phyloP scores from a whole-genome alignment of 2,888 invertebrate species.

The Athetis lepigone region DNA sequence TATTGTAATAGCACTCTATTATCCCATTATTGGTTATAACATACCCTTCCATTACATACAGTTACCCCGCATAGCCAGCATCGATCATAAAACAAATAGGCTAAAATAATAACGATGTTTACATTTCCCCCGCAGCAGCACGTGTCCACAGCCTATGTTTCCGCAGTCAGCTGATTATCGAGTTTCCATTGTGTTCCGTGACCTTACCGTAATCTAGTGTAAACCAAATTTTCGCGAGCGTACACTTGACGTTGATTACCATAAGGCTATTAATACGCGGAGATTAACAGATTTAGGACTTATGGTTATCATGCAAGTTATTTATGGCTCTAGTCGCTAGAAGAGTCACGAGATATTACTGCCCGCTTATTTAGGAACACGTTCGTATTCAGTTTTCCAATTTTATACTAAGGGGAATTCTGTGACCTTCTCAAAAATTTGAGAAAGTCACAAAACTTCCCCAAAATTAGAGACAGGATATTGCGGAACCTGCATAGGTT shows the following conservation, averaged over 20 bases:
- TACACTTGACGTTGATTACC: conserved; percentile 37
- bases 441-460: no score
- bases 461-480: no score
- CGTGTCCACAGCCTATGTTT: conserved; percentile 23
- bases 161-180: conserved; percentile 34
- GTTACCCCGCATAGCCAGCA: neutral
- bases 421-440: no score
- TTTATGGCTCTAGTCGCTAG: conserved; percentile 21
- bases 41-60: no score
- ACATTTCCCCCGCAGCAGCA: conserved; percentile 6
- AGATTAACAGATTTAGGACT: conserved; percentile 41
- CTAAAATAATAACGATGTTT: neutral
- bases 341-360: no score
- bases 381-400: neutral
- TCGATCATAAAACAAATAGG: neutral
- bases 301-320: conserved; percentile 15
- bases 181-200: conserved; percentile 39
- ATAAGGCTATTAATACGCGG: conserved; percentile 34
- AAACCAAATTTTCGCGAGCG: conserved; percentile 24
- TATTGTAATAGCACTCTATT: no score
- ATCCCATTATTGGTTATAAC: no score
- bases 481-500: no score
- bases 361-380: no score
- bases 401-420: neutral
- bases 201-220: conserved; percentile 34